phyloP scores from a whole-genome alignment of 2,888 invertebrate species.

The Serripes groenlandicus region DNA sequence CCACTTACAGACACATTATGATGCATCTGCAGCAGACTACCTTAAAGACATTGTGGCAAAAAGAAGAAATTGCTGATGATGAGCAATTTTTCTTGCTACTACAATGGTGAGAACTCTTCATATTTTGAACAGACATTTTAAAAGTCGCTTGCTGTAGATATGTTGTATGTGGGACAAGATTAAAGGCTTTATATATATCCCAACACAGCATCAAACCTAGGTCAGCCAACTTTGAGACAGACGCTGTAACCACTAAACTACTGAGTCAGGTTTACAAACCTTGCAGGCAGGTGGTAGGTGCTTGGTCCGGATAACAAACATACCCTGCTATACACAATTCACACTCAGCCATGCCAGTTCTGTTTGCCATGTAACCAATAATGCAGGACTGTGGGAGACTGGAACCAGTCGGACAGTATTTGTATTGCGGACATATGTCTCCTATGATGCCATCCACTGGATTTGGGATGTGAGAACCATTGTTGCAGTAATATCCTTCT shows the following conservation, averaged over 20 bases:
- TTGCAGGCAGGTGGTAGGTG: conserved; percentile 81
- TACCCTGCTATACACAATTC: conserved; percentile 81
- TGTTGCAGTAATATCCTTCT: conserved; percentile 83
- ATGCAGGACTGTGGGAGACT: conserved; percentile 76
- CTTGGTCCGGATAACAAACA: conserved; percentile 79
- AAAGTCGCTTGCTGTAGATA: neutral
- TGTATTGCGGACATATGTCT: conserved; percentile 81
- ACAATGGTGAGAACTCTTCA: neutral
- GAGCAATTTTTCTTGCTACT: neutral
- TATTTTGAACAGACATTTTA: neutral
- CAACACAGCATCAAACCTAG: neutral
- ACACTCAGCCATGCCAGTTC: conserved; percentile 80
- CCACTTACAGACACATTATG: too few species aligned
- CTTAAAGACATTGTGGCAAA: too few species aligned
- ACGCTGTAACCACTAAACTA: too few species aligned
- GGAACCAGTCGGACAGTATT: conserved; percentile 78
- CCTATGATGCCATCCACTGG: conserved; percentile 81
- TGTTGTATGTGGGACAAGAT: neutral
- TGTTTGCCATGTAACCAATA: conserved; percentile 82
- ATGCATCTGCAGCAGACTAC: too few species aligned
- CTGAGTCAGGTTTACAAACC: conserved; percentile 77
- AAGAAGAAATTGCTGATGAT: neutral
- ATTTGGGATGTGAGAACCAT: conserved; percentile 78
- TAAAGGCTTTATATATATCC: neutral
- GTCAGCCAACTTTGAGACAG: neutral